Conservation (phyloP, 2,797 vertebrate species). For the Hozukius guyotensis region DNA sequence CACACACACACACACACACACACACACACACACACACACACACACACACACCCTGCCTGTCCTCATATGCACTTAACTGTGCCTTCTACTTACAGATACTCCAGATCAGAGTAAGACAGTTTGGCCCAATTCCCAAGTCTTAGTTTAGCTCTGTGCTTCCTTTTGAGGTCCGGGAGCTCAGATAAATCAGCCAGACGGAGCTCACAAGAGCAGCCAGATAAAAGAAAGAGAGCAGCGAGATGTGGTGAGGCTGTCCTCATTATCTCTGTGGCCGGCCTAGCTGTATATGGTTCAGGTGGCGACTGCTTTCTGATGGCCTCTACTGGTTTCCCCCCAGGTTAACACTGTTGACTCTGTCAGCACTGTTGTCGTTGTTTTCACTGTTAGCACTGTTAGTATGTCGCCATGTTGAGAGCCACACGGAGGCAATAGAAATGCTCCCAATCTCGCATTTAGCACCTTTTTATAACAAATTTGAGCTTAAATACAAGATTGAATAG, state of each 20-base stretch:
- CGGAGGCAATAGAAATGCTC: too few species aligned
- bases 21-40: background rate
- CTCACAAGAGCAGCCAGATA: conserved; percentile 56
- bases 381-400: too few species aligned
- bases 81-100: conserved; percentile 51
- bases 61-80: conserved; percentile 43
- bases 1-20: too few species aligned
- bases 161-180: conserved; percentile 56
- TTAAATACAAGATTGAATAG: too few species aligned
- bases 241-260: conserved; percentile 53
- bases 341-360: too few species aligned
- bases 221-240: conserved; percentile 51
- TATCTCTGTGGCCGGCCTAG: conserved; percentile 38
- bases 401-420: accelerated
- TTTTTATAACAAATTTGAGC: accelerated
- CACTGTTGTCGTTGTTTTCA: too few species aligned
- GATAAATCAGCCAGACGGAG: conserved; percentile 61
- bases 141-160: conserved; percentile 46
- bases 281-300: conserved; percentile 31
- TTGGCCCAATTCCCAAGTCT: conserved; percentile 63
- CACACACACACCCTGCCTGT: conserved; percentile 18
- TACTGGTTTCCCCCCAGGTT: background rate
- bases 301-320: conserved; percentile 26
- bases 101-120: conserved; percentile 55
- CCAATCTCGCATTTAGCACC: accelerated